Percentiles rank a stretch among this genome's conserved stretches.
Evolutionary conservation across 2,113 vertebrate species (phyloP).

Genomic region (Catharus minimus): DNA sequence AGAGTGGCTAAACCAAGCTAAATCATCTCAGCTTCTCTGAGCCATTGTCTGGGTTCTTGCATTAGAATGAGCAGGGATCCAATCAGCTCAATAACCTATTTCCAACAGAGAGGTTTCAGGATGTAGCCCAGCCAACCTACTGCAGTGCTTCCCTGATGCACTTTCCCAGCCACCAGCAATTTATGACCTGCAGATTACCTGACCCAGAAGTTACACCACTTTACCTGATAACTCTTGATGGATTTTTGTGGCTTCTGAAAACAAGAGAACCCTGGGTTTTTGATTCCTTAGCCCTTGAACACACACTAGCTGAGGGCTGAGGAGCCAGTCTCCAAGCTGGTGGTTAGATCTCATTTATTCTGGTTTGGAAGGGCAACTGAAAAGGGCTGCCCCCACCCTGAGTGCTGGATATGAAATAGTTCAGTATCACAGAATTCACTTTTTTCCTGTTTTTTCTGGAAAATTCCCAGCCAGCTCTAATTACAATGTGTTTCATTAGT

Average conservation of each 20-base stretch:
- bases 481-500: conserved; percentile 52
- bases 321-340: background rate
- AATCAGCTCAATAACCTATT: background rate
- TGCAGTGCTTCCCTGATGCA: background rate
- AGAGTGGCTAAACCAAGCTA: background rate
- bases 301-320: background rate
- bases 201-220: background rate
- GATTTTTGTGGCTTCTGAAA: background rate
- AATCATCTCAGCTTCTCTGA: background rate
- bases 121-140: background rate
- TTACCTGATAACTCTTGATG: background rate
- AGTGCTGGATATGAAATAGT: background rate
- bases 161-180: background rate
- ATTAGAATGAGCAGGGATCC: background rate
- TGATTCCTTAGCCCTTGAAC: background rate
- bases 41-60: background rate
- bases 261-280: background rate
- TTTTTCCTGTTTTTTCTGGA: background rate
- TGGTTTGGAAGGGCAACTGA: background rate
- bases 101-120: background rate
- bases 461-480: conserved; percentile 37
- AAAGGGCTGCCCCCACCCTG: background rate
- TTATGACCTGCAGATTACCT: background rate
- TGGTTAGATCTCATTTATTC: background rate
- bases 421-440: background rate